Percentiles rank a stretch among this genome's conserved stretches.
phyloP scores from a whole-genome alignment of 2,113 vertebrate species.

The Xenus cinereus region DNA sequence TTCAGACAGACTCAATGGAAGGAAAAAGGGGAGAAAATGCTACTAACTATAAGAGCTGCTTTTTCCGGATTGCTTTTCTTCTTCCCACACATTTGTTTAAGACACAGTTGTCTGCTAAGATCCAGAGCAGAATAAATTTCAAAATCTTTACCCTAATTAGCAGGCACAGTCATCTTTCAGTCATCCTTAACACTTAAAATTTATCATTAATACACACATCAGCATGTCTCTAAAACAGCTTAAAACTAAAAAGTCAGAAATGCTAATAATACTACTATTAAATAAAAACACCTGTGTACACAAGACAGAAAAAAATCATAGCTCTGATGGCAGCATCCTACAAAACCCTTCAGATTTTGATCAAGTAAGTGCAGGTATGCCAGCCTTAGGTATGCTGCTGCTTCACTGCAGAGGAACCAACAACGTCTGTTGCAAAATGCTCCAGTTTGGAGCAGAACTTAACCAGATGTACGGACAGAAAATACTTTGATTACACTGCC shows the following conservation, averaged over 20 bases:
- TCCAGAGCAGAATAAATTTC: slow-evolving; percentile 71
- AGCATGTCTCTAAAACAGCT: neutral
- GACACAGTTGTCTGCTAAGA: slow-evolving; percentile 67
- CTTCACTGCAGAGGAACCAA: neutral
- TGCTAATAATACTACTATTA: neutral
- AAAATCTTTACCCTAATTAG: slow-evolving; percentile 68
- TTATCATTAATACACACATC: neutral
- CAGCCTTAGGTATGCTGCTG: neutral
- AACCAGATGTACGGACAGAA: neutral
- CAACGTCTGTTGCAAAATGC: neutral
- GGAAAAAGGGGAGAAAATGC: slow-evolving; percentile 65
- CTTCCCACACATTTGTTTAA: slow-evolving; percentile 75
- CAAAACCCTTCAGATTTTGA: neutral
- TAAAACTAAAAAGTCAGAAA: slow-evolving; percentile 12
- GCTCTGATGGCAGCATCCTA: neutral
- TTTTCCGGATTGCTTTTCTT: slow-evolving; percentile 69
- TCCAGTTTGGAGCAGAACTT: neutral
- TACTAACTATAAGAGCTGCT: slow-evolving; percentile 73
- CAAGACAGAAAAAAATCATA: neutral
- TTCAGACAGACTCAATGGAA: slow-evolving; percentile 72
- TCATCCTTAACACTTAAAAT: neutral
- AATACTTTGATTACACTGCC: slow-evolving; percentile 1
- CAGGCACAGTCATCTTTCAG: slow-evolving; percentile 63
- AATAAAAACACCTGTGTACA: neutral
- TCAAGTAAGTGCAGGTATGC: neutral